Evolutionary conservation across 1,140 invertebrate species (phyloP), one percentile per base, ranked within the genome.

Genomic region (Oryzaephilus surinamensis): DNA sequence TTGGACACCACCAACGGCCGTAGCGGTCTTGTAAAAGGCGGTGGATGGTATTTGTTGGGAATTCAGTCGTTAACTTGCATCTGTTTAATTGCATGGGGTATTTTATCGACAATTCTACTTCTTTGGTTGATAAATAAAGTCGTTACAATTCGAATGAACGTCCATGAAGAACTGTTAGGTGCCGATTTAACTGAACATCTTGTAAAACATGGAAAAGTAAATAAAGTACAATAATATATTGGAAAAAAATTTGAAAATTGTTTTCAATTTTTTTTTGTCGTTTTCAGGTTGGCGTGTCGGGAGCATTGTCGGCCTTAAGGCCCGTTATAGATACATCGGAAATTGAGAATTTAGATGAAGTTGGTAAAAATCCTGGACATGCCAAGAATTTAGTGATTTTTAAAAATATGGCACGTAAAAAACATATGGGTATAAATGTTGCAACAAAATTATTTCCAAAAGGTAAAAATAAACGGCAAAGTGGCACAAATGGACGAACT

Each of bases 171-270:
- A 59, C 64, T 92, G 12, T 57, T 92, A 1, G 89, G 89, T 2
- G 88, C 88, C 8, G 89, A 93, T 70, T 67, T 91, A 10, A 79
- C 81, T 1, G 89, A 93, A 57, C 90, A 93, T 63, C 73, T 74
- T 30, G 79, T 93, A 34, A 63, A 65, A 46, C 73, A 78, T 54
- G 64, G 70, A 17, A 62, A 72, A 55, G 74, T 76, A 43, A 45
- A 40, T 43, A 31, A 13, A 1, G 11, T 5, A 13, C 27, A 2
- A 11, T 6, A 29, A 6, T 29, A 29, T 6, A 8, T 11, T 6
- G 1, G 6, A 11, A 12, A n/a, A 11, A 12, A 11, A 17, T 15
- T 30, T 1, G 13, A 30, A 11, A 18, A 19, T 20, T 35, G n/a
- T n/a, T n/a, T n/a, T 32, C 23, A 23, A 23, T 29, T 18, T 28